These are phyloP conservation scores for Ligdia adustata DNA, from an alignment of 2,888 invertebrate genomes.

Conservation along the genomic window DNA sequence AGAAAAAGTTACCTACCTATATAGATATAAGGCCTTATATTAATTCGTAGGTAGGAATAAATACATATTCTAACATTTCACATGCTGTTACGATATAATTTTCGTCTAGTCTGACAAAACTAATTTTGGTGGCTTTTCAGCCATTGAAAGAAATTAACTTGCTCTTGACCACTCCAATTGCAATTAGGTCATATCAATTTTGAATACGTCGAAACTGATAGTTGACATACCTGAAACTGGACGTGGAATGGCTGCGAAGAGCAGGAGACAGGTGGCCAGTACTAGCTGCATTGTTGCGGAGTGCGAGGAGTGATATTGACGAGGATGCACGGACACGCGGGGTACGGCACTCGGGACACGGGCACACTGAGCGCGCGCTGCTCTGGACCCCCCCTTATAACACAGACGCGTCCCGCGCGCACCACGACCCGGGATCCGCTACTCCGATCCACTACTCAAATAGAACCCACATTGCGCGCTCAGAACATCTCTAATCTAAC, in stretches of 20 bases:
- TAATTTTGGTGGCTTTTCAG: no score
- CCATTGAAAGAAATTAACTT: no score
- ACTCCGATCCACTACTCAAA: constrained; percentile 46
- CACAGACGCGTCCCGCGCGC: constrained; percentile 77
- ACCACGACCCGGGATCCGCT: constrained; percentile 61
- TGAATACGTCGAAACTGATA: no score
- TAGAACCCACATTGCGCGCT: constrained; percentile 56
- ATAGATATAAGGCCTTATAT: no score
- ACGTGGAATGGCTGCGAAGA: constrained; percentile 78
- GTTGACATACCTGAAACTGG: constrained; percentile 81
- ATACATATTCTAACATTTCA: no score
- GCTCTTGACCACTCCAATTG: no score
- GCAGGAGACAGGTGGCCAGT: constrained; percentile 81
- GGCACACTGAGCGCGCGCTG: constrained; percentile 82
- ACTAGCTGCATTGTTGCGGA: constrained; percentile 71
- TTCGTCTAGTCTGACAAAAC: no score
- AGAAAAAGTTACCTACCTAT: no score
- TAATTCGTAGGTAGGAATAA: no score
- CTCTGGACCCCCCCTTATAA: constrained; percentile 81
- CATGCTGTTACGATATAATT: no score
- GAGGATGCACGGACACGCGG: constrained; percentile 42
- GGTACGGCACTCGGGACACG: constrained; percentile 72
- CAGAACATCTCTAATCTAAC: constrained; percentile 18
- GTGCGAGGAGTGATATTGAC: constrained; percentile 51
- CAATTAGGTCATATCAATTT: no score